These are phyloP conservation scores for Eupsilia transversa DNA, from an alignment of 2,888 invertebrate genomes.

Conservation along the genomic window DNA sequence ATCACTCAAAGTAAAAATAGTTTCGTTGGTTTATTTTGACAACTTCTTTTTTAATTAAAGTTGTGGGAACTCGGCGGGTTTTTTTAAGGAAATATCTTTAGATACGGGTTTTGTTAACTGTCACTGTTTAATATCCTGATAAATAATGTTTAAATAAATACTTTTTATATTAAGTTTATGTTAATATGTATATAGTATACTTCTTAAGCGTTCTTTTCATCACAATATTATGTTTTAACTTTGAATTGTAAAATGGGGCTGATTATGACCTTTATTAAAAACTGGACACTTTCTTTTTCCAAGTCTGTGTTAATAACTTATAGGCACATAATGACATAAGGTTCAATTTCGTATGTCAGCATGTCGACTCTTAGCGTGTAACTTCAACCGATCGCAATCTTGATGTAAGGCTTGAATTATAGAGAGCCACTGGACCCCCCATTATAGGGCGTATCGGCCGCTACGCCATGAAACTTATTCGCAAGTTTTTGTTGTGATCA, in stretches of 20 bases:
- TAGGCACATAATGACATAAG: too few relatives aligned
- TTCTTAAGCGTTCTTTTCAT: constrained; percentile 6
- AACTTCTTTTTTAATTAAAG: background rate
- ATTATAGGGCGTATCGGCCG: too few relatives aligned
- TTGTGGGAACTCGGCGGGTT: background rate
- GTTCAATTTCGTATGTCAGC: background rate
- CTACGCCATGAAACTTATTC: too few relatives aligned
- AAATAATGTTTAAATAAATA: constrained; percentile 38
- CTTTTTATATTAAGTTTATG: constrained; percentile 41
- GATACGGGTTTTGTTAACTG: constrained; percentile 1
- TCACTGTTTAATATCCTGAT: constrained; percentile 32
- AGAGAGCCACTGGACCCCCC: too few relatives aligned
- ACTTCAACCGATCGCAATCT: background rate
- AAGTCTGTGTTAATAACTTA: background rate
- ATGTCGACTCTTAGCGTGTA: background rate
- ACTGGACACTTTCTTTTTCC: background rate
- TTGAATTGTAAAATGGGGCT: constrained; percentile 34
- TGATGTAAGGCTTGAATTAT: background rate
- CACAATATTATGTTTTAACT: constrained; percentile 11
- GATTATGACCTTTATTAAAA: background rate
- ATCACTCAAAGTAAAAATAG: background rate
- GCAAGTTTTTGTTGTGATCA: background rate
- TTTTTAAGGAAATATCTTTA: constrained; percentile 1
- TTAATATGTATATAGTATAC: constrained; percentile 34
- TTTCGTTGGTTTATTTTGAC: background rate